Percentiles rank a stretch among this genome's conserved stretches.
phyloP scores from a whole-genome alignment of 2,888 invertebrate species.

The Calliphora vomitoria region DNA sequence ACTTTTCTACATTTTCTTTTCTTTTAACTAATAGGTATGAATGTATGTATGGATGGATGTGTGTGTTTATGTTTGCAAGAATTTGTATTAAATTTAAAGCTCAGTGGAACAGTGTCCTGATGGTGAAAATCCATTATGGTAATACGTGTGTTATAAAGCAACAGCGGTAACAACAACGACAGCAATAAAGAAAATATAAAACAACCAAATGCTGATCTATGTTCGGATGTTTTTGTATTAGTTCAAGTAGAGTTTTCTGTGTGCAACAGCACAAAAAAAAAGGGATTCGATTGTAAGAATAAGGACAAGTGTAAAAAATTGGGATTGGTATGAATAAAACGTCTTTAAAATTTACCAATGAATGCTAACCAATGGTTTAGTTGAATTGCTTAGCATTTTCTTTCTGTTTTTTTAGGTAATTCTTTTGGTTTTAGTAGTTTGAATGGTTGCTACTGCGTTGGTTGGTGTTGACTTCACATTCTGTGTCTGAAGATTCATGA shows the following conservation, averaged over 20 bases:
- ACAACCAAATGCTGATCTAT: constrained; percentile 43
- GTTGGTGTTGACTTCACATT: constrained; percentile 68
- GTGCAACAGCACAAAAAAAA: constrained; percentile 11
- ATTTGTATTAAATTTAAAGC: constrained; percentile 60
- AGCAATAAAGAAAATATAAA: constrained; percentile 19
- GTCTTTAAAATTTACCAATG: constrained; percentile 54
- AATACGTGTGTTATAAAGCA: constrained; percentile 62
- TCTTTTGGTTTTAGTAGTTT: constrained; percentile 53
- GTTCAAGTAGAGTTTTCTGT: constrained; percentile 20
- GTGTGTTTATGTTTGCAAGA: constrained; percentile 5
- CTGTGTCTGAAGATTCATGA: constrained; percentile 64
- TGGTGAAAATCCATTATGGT: constrained; percentile 68
- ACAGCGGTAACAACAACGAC: constrained; percentile 31
- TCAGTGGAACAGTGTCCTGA: constrained; percentile 64
- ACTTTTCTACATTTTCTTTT: constrained; percentile 32
- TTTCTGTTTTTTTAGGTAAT: constrained; percentile 45
- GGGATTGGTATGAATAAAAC: constrained; percentile 49
- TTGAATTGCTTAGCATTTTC: constrained; percentile 21
- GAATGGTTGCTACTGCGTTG: constrained; percentile 57
- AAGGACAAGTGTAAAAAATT: constrained; percentile 34
- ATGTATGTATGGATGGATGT: constrained; percentile 1
- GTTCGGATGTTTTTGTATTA: constrained; percentile 30
- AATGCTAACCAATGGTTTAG: constrained; percentile 55
- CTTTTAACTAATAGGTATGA: neutral
- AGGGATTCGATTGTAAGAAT: neutral